Base-by-base conservation (phyloP, 2,797 vertebrate species). In the Delichon dasypus region DNA sequence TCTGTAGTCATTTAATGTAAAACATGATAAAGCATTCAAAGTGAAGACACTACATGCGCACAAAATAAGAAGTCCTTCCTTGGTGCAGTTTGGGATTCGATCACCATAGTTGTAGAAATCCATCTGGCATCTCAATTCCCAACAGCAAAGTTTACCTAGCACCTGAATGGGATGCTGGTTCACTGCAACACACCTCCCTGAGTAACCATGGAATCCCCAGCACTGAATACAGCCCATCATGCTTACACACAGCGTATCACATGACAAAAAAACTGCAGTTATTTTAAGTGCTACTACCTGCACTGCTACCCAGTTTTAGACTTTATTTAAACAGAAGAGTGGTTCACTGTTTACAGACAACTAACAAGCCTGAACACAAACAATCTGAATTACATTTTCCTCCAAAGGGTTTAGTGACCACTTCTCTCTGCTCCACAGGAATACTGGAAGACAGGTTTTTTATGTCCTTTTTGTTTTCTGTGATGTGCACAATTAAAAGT, bases 171-270 rank as follows among this genome's bases (percentile, higher is more conserved):
- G 45, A 60, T 34, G 27, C 62, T 38, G 42, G 16, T 57, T 71
- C 61, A 36, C 34, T 20, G 51, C 47, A 75, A 51, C 16, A 10
- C 0, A 0, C 11, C 10, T 54, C 51, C 20, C 36, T 2, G 2
- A 27, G 16, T 3, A 36, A 16, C 26, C 30, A 20, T 6, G 7
- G 19, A 40, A 67, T 10, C 11, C 15, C 53, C 65, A 68, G 11
- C 45, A n/a, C 26, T 5, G 42, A 67, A 50, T 15, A 53, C 1
- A 79, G 32, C 9, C 15, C 32, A 38, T 55, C 36, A 16, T 0
- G 12, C 45, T 82, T 32, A 55, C 48, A 57, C 27, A 36, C 21
- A 79, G 62, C 3, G 1, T 3, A 50, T 4, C 36, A 11, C 6
- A 40, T 1, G 21, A 38, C 18, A 5, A 7, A 36, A 62, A 62